phyloP scores from a whole-genome alignment of 1,140 invertebrate species.

The Cherax quadricarinatus region DNA sequence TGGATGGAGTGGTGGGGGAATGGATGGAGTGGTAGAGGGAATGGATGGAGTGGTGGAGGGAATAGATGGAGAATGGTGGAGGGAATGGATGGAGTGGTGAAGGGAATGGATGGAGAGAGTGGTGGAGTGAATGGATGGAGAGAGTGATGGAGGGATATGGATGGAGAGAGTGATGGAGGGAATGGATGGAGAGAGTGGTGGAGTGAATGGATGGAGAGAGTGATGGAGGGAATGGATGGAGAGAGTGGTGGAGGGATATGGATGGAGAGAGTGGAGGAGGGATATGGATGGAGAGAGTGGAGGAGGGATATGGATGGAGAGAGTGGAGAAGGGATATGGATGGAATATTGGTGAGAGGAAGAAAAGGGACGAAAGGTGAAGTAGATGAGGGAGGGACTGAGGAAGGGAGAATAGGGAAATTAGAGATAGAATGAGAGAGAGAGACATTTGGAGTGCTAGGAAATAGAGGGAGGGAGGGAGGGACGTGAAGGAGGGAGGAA shows the following conservation, averaged over 20 bases:
- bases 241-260: too few species aligned
- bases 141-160: background rate
- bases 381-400: background rate
- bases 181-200: background rate
- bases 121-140: background rate
- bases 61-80: background rate
- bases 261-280: background rate
- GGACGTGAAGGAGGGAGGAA: background rate
- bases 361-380: background rate
- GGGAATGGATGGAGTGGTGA: background rate
- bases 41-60: too few species aligned
- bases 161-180: background rate
- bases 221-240: too few species aligned
- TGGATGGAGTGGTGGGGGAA: too few species aligned
- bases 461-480: background rate
- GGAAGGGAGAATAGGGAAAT: background rate
- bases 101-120: too few species aligned
- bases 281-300: background rate
- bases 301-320: background rate
- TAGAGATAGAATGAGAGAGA: background rate
- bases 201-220: background rate
- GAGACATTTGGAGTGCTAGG: background rate
- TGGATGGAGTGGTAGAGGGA: too few species aligned
- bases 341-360: background rate
- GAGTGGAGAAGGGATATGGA: background rate